Base-by-base conservation (phyloP, 2,113 vertebrate species). In the Periophthalmodon schlosseri region DNA sequence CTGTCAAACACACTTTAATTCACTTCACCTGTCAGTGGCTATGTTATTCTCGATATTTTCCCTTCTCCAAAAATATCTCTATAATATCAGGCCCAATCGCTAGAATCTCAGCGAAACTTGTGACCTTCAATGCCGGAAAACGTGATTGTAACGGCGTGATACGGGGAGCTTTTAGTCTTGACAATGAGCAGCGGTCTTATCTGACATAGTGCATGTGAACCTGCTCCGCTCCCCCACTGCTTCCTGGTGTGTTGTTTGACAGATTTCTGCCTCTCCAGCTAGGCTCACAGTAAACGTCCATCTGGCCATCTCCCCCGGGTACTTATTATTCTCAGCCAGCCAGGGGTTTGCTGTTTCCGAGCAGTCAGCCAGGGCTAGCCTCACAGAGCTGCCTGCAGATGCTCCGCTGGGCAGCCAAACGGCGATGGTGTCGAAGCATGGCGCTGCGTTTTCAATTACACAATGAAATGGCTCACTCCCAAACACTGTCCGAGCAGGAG, bases 291-390 rank as follows among this genome's bases (percentile, higher is more conserved):
- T 92, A 88, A 93, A 92, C 75, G 93, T 92, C 93, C 93, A 94
- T 93, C 94, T 94, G 92, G 91, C 89, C 71, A 87, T 86, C 75
- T 94, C 93, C 90, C 92, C 78, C 84, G 91, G 89, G 91, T 90
- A 86, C 90, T 89, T 93, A 94, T 94, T 93, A 94, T 93, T 93
- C 91, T 84, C 85, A 75, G 84, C 90, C 81, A 91, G 92, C 90
- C 88, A 93, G 91, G 89, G 92, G 90, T 92, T 91, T 92, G 88
- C 85, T 86, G 76, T 89, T 88, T 80, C 73, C 67, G 75, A 89
- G 84, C 86, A 88, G 84, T 84, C 83, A 88, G 84, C 81, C 81
- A 74, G 73, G 21, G 72, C 76, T 78, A 69, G 69, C 83, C 78
- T 89, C 83, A 81, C 78, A 87, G 80, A 85, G 81, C 86, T 78